These are phyloP conservation scores for Hypocryptadius cinnamomeus DNA, from an alignment of 2,113 vertebrate genomes.

Conservation along the genomic window DNA sequence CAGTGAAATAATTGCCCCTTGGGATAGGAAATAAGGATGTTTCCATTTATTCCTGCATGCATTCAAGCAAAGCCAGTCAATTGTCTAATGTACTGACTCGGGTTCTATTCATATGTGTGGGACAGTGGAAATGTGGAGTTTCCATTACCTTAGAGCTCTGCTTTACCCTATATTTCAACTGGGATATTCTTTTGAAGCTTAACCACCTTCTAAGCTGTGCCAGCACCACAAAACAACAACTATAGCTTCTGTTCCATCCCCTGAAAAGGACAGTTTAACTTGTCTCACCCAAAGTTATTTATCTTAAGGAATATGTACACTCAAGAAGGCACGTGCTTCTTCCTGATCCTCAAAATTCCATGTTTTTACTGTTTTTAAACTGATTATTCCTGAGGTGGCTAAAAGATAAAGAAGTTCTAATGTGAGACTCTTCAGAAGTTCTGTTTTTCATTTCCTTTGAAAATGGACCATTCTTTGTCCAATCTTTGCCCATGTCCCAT, in stretches of 20 bases:
- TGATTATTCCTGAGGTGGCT: neutral
- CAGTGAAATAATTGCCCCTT: constrained; percentile 45
- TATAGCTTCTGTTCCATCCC: neutral
- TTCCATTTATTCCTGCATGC: constrained; percentile 24
- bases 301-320: too few species aligned
- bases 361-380: neutral
- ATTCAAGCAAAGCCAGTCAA: constrained; percentile 18
- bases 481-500: neutral
- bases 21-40: constrained; percentile 41
- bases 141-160: constrained; percentile 55
- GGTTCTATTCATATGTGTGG: constrained; percentile 9
- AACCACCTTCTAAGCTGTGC: neutral
- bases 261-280: neutral
- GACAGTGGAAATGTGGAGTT: constrained; percentile 12
- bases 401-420: neutral
- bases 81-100: neutral
- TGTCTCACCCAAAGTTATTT: neutral
- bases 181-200: neutral
- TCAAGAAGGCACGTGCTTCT: neutral
- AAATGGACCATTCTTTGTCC: neutral
- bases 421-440: neutral
- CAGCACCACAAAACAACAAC: neutral
- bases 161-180: neutral
- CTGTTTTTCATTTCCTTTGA: neutral
- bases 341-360: neutral